Evolutionary conservation across 2,888 invertebrate species (phyloP).

Genomic region (Leptopterna dolabrata): DNA sequence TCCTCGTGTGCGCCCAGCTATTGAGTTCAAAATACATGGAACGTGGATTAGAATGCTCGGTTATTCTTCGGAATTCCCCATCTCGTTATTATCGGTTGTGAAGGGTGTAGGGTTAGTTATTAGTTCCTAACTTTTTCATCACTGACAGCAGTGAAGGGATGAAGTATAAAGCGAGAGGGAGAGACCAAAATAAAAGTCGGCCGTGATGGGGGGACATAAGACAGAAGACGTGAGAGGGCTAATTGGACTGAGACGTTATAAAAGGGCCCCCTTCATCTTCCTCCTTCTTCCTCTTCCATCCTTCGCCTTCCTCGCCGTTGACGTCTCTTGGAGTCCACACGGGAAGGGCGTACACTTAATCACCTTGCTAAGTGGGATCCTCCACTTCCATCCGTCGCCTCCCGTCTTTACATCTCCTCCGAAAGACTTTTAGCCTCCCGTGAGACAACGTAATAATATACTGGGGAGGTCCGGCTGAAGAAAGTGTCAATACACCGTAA

Average conservation of each 20-base stretch:
- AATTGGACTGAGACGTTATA: slow-evolving; percentile 3
- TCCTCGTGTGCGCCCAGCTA: too few relatives aligned
- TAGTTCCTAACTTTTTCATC: not conserved
- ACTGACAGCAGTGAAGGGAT: not conserved
- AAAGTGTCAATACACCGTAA: not conserved
- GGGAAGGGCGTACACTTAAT: not conserved
- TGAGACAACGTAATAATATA: slow-evolving; percentile 3
- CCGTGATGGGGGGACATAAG: not conserved
- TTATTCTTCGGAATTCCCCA: too few relatives aligned
- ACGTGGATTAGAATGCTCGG: too few relatives aligned
- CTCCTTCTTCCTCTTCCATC: not conserved
- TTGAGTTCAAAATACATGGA: too few relatives aligned
- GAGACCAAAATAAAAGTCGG: not conserved
- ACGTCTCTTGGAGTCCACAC: not conserved
- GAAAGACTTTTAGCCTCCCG: not conserved
- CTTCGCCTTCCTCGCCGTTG: not conserved
- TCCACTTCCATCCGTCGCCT: too few relatives aligned
- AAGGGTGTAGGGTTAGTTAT: not conserved
- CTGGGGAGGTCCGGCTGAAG: not conserved
- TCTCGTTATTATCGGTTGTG: too few relatives aligned
- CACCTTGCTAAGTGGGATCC: not conserved
- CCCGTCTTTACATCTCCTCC: not conserved
- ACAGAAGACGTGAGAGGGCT: not conserved
- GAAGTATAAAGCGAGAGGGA: not conserved
- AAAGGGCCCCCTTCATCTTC: not conserved